Evolutionary conservation across 2,888 invertebrate species (phyloP), one percentile per base, ranked within the genome.

Genomic region (Acleris emargana): DNA sequence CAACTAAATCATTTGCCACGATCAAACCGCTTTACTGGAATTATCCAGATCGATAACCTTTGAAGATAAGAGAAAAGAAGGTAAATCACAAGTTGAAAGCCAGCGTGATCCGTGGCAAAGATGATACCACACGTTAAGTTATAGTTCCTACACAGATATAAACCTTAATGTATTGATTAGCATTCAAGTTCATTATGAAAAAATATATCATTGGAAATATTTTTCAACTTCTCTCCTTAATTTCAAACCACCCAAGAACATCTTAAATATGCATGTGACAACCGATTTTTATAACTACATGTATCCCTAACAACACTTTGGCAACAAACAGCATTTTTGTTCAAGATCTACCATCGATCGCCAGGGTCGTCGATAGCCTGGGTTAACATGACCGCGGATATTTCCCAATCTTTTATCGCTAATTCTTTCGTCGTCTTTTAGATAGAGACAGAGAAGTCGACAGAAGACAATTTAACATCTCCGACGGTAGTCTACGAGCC

Each of bases 151-250:
- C 90, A 91, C 91, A 91, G 89, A 87, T 91, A 90, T 88, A 90
- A 90, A 89, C 82, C 89, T 89, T 91, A 91, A 91, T 68, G 83
- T 91, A 89, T 83, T 84, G 86, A 90, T 88, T 91, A 91, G 88
- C 88, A 87, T 84, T 88, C 89, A 87, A 91, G 90, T 87, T 89
- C 84, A 87, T 89, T 88, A 91, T 92, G 92, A 91, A 92, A 92
- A 92, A 91, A 92, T 92, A 92, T 92, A 92, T 91, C 84, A 90
- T 90, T 88, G 87, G 91, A 91, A 91, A 91, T 91, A 89, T 90
- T 90, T 84, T 86, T 91, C 89, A 90, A 89, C 89, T 88, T 89
- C 81, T 87, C 87, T 87, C 82, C 89, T 87, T 89, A 87, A 88
- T 84, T 82, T 87, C 89, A 82, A 88, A 89, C 89, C 89, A 85